Base-by-base conservation (phyloP, 1,140 invertebrate genomes). In the Ridgeia piscesae region DNA sequence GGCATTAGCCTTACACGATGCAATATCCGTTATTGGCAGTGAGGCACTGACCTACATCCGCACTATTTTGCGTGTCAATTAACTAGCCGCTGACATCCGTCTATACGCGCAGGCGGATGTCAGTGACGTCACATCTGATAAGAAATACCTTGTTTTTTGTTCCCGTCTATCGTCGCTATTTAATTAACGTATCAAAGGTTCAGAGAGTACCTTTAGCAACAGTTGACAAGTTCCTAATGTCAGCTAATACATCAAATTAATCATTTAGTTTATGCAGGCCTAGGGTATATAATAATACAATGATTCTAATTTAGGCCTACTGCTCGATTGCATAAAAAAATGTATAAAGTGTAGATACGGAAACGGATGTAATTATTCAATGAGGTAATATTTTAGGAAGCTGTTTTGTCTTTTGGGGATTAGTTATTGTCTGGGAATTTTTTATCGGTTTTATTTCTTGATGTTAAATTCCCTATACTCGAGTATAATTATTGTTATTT, bases 51-150 rank as follows among this genome's bases (percentile, higher is more conserved):
- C 58, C 58, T 77, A 77, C 58, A 77, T 77, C 58, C 11, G 58
- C 58, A 77, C 58, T 77, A 77, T 77, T 77, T 77, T 77, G 27
- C 58, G 58, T 77, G 58, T 77, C 58, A 77, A 77, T 77, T 77
- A 77, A 77, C 11, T 77, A 77, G 58, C 58, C 58, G 58, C 58
- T 77, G 58, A 77, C 58, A 77, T 77, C 58, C 58, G 58, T 77
- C 0, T 77, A 4, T 31, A 77, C 58, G 58, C 58, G 58, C 58
- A 77, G 58, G 4, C 58, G 58, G 58, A 77, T 77, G 58, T 77
- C 58, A 50, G 58, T 77, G 58, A 77, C 58, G 58, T 77, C 58
- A 77, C 58, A 77, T 77, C 58, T 77, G 14, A 4, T 77, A 77
- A 17, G 58, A 27, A 77, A 77, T 77, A 31, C 58, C 27, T 77